These are phyloP conservation scores for Syrista parreyssii DNA, from an alignment of 2,888 invertebrate species.

Conservation along the genomic window DNA sequence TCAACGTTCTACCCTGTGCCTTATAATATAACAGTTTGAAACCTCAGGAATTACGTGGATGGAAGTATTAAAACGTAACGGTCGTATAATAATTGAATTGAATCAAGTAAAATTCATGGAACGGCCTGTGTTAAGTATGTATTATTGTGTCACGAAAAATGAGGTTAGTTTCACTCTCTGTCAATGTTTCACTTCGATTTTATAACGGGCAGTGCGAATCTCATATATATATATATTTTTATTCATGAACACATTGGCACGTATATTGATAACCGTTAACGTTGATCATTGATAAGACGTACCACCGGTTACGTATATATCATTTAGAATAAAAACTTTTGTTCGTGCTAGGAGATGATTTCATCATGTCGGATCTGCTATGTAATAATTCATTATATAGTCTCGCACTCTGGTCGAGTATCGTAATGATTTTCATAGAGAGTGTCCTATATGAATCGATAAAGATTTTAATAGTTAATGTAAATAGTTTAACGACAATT, in stretches of 20 bases:
- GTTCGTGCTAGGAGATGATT: not conserved
- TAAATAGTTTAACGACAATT: not conserved
- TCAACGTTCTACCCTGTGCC: constrained; percentile 52
- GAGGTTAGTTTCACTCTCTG: not conserved
- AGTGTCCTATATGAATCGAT: not conserved
- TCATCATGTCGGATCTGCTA: not conserved
- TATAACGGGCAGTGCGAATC: constrained; percentile 21
- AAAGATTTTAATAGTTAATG: not conserved
- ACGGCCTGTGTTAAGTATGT: not conserved
- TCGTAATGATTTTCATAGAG: not conserved
- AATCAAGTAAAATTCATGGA: not conserved
- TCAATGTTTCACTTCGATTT: not conserved
- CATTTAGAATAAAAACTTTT: not conserved
- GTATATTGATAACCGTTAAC: constrained; percentile 19
- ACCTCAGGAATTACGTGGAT: constrained; percentile 27
- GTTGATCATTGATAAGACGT: not conserved
- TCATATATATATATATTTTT: constrained; percentile 13
- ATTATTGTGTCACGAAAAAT: not conserved
- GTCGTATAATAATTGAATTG: not conserved
- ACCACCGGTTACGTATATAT: not conserved
- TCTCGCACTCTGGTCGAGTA: not conserved
- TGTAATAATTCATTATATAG: not conserved
- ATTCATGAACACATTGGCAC: constrained; percentile 49
- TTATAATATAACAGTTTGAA: constrained; percentile 35
- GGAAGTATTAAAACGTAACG: constrained; percentile 9